A percentile compares a stretch with the other conserved stretches of the same genome.
These are phyloP conservation scores for Tachypleus tridentatus DNA, from an alignment of 1,140 invertebrate species.

Conservation along the genomic window DNA sequence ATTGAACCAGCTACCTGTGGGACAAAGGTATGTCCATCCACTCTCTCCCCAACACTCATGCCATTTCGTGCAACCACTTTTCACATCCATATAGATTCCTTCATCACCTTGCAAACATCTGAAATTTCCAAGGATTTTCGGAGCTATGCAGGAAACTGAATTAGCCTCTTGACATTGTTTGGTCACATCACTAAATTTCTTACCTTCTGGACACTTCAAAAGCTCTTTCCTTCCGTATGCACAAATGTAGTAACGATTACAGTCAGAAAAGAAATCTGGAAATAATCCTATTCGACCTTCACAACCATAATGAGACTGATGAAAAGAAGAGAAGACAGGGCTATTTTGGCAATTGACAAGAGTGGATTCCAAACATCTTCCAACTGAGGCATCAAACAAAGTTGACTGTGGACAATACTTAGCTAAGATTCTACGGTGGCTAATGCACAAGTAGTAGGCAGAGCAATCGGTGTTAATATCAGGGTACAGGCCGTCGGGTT, in stretches of 20 bases:
- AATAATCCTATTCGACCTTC: neutral
- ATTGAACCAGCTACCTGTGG: neutral
- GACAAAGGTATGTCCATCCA: conserved; percentile 15
- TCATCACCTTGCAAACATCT: conserved; percentile 17
- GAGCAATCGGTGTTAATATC: conserved; percentile 40
- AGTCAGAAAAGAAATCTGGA: neutral
- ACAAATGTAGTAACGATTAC: neutral
- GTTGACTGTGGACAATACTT: conserved; percentile 29
- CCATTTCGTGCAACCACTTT: conserved; percentile 6
- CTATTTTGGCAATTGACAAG: conserved; percentile 8
- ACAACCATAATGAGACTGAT: neutral
- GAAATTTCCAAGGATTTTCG: conserved; percentile 11
- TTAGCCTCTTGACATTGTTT: neutral
- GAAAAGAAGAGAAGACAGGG: neutral
- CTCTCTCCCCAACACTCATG: conserved; percentile 16
- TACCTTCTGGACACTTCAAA: neutral
- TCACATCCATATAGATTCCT: conserved; percentile 9
- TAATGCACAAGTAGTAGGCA: conserved; percentile 43
- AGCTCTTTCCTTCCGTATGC: neutral
- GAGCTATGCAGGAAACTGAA: conserved; percentile 7
- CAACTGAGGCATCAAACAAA: conserved; percentile 29
- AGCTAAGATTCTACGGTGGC: conserved; percentile 29
- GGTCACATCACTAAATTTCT: neutral
- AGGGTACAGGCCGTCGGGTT: conserved; percentile 40
- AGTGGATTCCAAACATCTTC: conserved; percentile 11